These are phyloP conservation scores for Dioctria rufipes DNA, from an alignment of 2,888 invertebrate genomes.

Conservation along the genomic window DNA sequence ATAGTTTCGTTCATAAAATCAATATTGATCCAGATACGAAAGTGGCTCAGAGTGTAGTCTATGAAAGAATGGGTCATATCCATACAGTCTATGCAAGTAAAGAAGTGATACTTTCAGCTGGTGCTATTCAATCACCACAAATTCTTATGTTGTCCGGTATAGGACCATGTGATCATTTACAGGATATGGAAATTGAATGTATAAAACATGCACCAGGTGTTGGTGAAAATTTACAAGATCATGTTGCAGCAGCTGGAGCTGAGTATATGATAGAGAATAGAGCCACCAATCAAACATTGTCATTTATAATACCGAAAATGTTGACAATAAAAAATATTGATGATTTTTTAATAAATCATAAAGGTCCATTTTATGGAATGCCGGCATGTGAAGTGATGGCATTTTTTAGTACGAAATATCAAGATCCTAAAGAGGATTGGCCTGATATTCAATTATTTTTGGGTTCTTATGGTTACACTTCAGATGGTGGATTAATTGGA, in stretches of 20 bases:
- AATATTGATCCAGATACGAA: conserved; percentile 76
- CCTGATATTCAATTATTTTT: conserved; percentile 87
- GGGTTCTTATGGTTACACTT: conserved; percentile 81
- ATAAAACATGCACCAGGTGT: conserved; percentile 80
- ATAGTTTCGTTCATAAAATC: conserved; percentile 80
- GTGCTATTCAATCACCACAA: conserved; percentile 88
- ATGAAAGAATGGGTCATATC: conserved; percentile 71
- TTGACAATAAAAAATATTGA: conserved; percentile 76
- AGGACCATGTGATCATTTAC: conserved; percentile 78
- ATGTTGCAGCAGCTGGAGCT: conserved; percentile 85
- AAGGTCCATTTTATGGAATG: conserved; percentile 82
- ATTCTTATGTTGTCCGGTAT: conserved; percentile 90
- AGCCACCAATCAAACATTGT: conserved; percentile 74
- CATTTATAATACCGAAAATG: conserved; percentile 79
- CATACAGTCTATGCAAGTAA: conserved; percentile 76
- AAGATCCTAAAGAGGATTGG: conserved; percentile 78
- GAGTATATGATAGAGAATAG: conserved; percentile 81
- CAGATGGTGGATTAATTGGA: conserved; percentile 84
- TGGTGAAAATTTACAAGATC: conserved; percentile 87
- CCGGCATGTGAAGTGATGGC: conserved; percentile 87
- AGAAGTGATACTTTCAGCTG: conserved; percentile 90
- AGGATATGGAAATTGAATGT: conserved; percentile 75
- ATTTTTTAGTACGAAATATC: conserved; percentile 83
- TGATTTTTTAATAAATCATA: conserved; percentile 75
- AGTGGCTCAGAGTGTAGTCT: conserved; percentile 78